Evolutionary conservation across 2,113 vertebrate genomes (phyloP), one percentile per base, ranked within the genome.

Genomic region (Perca fluviatilis): DNA sequence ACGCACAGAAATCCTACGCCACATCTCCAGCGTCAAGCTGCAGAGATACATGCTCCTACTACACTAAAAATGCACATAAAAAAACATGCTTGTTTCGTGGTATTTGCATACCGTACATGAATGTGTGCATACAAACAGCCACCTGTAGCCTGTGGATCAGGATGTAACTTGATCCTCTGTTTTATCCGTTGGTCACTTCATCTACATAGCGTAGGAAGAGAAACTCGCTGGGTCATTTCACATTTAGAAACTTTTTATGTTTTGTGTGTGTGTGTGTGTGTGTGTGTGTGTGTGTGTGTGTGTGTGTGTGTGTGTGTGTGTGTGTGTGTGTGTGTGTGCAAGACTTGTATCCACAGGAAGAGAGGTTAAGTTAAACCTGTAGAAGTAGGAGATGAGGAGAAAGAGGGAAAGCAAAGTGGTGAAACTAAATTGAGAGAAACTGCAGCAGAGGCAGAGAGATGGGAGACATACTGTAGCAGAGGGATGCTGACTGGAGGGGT

Each of bases 1-100:
- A 92, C 90, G 89, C 93, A 89, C 80, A 83, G 67, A 86, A 87
- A 86, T 83, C 90, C 87, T 83, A 86, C 86, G 77, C 83, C 89
- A 85, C 73, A 83, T 79, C 80, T 87, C 49, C 85, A 69, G 58
- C 68, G 80, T 76, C 78, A 58, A 69, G 75, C 88, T 87, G 69
- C 80, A 87, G 62, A 84, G 72, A 68, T 53, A 64, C 66, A 70
- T 51, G 53, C 70, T 56, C 69, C 6, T 21, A 47, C 56, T 56
- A 49, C 63, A 57, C 46, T 23, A 9, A 65, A 76, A 7, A 70
- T 40, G 16, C 81, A 61, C 36, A 11, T 40, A 14, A 21, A 15
- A 66, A 61, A 62, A 6, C 33, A 7, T 7, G 21, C 8, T 25
- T 19, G 36, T 61, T 68, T 77, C 15, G 19, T 19, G 16, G 16